Percentiles rank a stretch among this genome's conserved stretches.
Evolutionary conservation across 2,113 vertebrate species (phyloP).

Genomic region (Chloroceryle aenea): DNA sequence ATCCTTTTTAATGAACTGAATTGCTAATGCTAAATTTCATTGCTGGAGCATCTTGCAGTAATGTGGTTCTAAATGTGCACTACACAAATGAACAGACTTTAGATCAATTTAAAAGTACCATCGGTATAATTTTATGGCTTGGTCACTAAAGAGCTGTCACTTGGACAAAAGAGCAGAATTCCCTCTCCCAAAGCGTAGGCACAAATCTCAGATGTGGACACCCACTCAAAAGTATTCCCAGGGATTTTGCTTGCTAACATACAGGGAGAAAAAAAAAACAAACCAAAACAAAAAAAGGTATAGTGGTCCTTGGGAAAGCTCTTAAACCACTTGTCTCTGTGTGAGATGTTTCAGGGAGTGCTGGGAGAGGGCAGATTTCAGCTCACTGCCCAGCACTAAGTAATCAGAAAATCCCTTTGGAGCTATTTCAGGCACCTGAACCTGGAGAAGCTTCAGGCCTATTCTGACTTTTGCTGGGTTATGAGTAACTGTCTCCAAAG

Average conservation of each 20-base stretch:
- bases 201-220: background rate
- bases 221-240: background rate
- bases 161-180: constrained; percentile 26
- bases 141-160: constrained; percentile 26
- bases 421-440: background rate
- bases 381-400: background rate
- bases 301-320: background rate
- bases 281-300: background rate
- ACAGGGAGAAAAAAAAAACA: too few species aligned
- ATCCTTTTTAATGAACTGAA: constrained; percentile 59
- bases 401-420: background rate
- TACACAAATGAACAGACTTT: constrained; percentile 43
- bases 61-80: constrained; percentile 46
- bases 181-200: background rate
- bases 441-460: background rate
- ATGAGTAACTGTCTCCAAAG: background rate
- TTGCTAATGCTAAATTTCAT: constrained; percentile 47
- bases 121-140: constrained; percentile 38
- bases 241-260: background rate
- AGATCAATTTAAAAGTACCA: constrained; percentile 51
- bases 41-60: constrained; percentile 40
- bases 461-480: background rate
- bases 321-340: background rate
- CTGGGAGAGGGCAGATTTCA: background rate
- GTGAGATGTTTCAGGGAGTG: background rate